These are phyloP conservation scores for Nephotettix cincticeps DNA, from an alignment of 1,140 invertebrate genomes.

Conservation along the genomic window DNA sequence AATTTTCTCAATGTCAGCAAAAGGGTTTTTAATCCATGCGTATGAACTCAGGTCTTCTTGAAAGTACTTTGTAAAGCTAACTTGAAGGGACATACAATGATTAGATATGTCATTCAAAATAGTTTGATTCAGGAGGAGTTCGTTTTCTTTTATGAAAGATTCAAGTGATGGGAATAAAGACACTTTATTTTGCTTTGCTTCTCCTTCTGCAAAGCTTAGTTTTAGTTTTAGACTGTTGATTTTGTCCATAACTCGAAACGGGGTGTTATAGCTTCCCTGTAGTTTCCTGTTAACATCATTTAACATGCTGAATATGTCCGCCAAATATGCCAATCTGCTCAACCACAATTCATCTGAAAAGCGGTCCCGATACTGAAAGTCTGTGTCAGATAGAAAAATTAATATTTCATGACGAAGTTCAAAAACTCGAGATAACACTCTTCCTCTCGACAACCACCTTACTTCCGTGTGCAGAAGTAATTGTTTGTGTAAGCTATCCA, in stretches of 20 bases:
- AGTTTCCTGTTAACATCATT: not conserved
- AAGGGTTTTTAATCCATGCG: not conserved
- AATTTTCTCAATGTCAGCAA: not conserved
- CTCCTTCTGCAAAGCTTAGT: not conserved
- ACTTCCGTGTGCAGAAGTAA: not conserved
- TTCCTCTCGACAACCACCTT: not conserved
- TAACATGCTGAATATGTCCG: not conserved
- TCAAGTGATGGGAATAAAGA: not conserved
- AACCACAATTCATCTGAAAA: not conserved
- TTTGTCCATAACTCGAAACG: not conserved
- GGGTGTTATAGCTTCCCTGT: not conserved
- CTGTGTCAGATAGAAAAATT: not conserved
- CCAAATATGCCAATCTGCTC: not conserved
- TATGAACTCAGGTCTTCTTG: not conserved
- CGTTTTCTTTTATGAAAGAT: too few species aligned
- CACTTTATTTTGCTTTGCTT: not conserved
- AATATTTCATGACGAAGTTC: not conserved
- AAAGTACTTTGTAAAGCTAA: not conserved
- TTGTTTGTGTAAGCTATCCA: constrained; percentile 1
- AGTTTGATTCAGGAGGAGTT: too few species aligned
- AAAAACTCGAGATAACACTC: not conserved
- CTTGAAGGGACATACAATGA: too few species aligned
- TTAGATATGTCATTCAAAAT: too few species aligned
- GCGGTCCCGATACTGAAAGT: not conserved
- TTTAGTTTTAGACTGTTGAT: not conserved